Evolutionary conservation across 2,113 vertebrate genomes (phyloP).

Genomic region (Halcyon senegalensis): DNA sequence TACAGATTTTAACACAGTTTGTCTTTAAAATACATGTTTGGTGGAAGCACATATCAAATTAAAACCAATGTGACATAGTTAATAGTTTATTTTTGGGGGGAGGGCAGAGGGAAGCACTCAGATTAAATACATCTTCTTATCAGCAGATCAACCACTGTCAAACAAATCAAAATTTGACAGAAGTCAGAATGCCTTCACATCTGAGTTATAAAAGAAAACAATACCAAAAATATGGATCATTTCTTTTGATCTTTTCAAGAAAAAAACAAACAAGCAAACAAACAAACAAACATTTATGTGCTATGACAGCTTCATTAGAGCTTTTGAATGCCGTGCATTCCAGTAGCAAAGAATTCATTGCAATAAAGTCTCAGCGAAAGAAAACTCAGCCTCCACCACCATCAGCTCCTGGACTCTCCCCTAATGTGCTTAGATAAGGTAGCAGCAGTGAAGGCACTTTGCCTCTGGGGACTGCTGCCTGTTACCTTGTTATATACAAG

Average conservation of each 20-base stretch:
- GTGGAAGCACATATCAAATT: background rate
- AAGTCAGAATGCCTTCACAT: background rate
- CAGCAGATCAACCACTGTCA: background rate
- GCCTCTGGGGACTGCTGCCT: background rate
- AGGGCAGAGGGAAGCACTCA: fast-evolving
- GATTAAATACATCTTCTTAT: background rate
- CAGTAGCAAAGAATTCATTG: background rate
- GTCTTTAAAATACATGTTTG: background rate
- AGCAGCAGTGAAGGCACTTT: background rate
- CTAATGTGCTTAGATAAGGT: fast-evolving
- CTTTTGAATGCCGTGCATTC: background rate
- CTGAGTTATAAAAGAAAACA: background rate
- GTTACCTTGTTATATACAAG: background rate
- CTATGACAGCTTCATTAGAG: background rate
- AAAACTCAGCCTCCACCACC: background rate
- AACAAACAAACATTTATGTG: background rate
- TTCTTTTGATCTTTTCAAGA: background rate
- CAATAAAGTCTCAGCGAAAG: background rate
- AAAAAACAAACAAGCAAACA: background rate
- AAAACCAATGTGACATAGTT: background rate
- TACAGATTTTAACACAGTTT: background rate
- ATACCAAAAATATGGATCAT: background rate
- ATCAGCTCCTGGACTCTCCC: background rate
- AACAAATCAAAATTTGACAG: background rate
- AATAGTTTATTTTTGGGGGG: fast-evolving